phyloP scores from a whole-genome alignment of 2,888 invertebrate genomes.

The Rhingia campestris region DNA sequence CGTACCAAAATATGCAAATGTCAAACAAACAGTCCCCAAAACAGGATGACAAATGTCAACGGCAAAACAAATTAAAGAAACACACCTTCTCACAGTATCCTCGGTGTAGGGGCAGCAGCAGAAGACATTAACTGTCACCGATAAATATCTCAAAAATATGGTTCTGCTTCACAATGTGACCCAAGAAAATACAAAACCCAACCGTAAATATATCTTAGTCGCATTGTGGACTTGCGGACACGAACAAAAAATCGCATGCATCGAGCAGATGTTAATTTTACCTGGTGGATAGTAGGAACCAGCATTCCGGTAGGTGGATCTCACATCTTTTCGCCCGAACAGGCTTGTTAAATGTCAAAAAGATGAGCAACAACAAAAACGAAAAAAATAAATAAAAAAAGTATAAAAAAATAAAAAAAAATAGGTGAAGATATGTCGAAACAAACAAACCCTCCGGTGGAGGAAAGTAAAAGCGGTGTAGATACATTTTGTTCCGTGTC shows the following conservation, averaged over 20 bases:
- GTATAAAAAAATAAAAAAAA: not conserved
- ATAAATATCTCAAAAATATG: slow-evolving; percentile 4
- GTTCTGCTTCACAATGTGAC: not conserved
- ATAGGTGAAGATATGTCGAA: not conserved
- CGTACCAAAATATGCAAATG: not conserved
- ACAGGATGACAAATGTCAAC: no score
- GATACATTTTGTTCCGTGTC: slow-evolving; percentile 24
- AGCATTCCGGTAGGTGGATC: slow-evolving; percentile 40
- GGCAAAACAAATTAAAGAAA: no score
- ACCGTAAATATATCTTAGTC: no score
- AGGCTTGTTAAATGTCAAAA: slow-evolving; percentile 23
- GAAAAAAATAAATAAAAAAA: no score
- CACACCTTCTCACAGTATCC: no score
- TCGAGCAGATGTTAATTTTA: slow-evolving; percentile 51
- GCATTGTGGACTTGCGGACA: not conserved
- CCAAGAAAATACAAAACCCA: no score
- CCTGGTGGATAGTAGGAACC: slow-evolving; percentile 35
- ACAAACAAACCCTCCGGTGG: slow-evolving; percentile 8
- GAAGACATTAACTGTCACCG: not conserved
- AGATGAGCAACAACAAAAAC: not conserved
- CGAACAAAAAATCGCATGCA: slow-evolving; percentile 13
- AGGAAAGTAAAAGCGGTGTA: slow-evolving; percentile 31
- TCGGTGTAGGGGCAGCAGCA: not conserved
- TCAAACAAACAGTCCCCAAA: not conserved
- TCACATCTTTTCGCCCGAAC: slow-evolving; percentile 16